These are phyloP conservation scores for Serranus cabrilla DNA, from an alignment of 2,797 vertebrate genomes.

Conservation along the genomic window DNA sequence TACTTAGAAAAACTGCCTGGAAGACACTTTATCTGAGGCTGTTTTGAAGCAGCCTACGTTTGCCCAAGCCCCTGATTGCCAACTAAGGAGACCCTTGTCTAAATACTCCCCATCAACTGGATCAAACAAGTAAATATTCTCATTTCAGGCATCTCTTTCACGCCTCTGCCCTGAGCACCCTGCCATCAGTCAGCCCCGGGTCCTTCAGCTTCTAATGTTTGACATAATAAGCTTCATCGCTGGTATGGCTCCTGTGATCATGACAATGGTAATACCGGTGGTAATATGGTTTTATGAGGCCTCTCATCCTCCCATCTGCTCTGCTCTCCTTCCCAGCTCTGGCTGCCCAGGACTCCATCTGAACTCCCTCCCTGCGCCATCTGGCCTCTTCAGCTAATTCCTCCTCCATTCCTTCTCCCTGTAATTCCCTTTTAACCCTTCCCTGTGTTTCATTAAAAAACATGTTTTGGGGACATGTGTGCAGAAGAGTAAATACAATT, in stretches of 20 bases:
- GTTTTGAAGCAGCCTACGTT: slow-evolving; percentile 16
- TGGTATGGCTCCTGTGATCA: slow-evolving; percentile 73
- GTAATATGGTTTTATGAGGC: slow-evolving; percentile 84
- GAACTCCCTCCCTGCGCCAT: slow-evolving; percentile 75
- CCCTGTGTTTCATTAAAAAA: not conserved
- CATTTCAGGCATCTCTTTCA: not conserved
- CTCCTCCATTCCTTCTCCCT: slow-evolving; percentile 50
- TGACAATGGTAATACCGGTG: slow-evolving; percentile 78
- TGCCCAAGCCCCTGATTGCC: slow-evolving; percentile 21
- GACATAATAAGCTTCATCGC: slow-evolving; percentile 74
- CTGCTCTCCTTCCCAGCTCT: slow-evolving; percentile 62
- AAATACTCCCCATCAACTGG: slow-evolving; percentile 28
- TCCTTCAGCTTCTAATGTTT: slow-evolving; percentile 39
- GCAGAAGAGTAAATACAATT: too few relatives aligned
- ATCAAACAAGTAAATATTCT: slow-evolving; percentile 55
- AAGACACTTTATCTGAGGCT: slow-evolving; percentile 1
- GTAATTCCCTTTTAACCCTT: slow-evolving; percentile 41
- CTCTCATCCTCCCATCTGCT: slow-evolving; percentile 83
- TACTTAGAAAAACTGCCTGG: not conserved
- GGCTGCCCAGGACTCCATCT: slow-evolving; percentile 72
- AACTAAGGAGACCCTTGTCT: slow-evolving; percentile 42
- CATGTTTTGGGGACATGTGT: too few relatives aligned
- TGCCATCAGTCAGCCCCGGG: slow-evolving; percentile 32
- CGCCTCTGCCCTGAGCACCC: not conserved
- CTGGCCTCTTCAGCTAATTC: slow-evolving; percentile 76